Evolutionary conservation across 2,888 invertebrate species (phyloP), one percentile per base, ranked within the genome.

Genomic region (Conops quadrifasciatus): DNA sequence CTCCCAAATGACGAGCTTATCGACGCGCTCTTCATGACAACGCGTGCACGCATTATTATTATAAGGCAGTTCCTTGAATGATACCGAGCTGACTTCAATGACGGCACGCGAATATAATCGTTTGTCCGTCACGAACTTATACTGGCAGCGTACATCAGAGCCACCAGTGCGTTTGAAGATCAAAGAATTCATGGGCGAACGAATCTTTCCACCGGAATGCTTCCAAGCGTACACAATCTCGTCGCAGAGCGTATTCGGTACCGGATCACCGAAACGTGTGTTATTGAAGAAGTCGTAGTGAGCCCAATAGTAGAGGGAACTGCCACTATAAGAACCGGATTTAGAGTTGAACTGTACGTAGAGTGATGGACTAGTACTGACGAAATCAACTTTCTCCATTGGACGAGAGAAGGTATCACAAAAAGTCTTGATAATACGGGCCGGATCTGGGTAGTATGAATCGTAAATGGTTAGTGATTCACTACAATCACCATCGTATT

Each of bases 241-340:
- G 80, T 96, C 96, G 82, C 96, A 96, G 3, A 92, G 90, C 0
- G 94, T 94, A 24, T 91, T 92, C 0, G 90, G 89, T 0, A 95
- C 92, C 0, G 93, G 92, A 75, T 93, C 94, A 0, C 96, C 96
- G 75, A 93, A 92, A 67, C 92, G 91, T 0, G 94, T 95, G 80
- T 95, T 94, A 84, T 96, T 95, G 87, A 95, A 96, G 88, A 95
- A 96, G 81, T 96, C 95, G 81, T 95, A 96, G 82, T 95, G 95
- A 0, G 95, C 95, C 95, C 95, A 95, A 83, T 95, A 96, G 86
- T 96, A 95, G 16, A 96, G 88, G 0, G 95, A 95, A n/a, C 95
- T 95, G 89, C 95, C 96, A 73, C 95, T 94, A 79, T 96, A 95
- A 76, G 95, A 95, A 26, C 96, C 96, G 1, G 95, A 95, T 83